phyloP scores from a whole-genome alignment of 2,888 invertebrate species.

The Platycheirus albimanus region DNA sequence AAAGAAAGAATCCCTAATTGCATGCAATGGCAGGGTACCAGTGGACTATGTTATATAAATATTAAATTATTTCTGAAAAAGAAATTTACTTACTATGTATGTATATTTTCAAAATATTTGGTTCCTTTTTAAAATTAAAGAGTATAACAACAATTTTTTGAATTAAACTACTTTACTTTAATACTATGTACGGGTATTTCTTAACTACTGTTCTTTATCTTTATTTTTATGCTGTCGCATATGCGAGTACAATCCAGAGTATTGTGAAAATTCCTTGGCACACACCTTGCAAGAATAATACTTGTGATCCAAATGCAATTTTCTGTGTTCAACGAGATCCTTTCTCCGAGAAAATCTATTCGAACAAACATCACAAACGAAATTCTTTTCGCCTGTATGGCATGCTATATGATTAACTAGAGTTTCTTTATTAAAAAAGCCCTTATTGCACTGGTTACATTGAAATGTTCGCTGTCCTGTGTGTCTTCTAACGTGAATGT shows the following conservation, averaged over 20 bases:
- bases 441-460: conserved; percentile 79
- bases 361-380: conserved; percentile 79
- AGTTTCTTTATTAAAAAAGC: conserved; percentile 79
- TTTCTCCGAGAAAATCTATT: conserved; percentile 79
- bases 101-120: no score
- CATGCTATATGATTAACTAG: conserved; percentile 78
- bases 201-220: conserved; percentile 29
- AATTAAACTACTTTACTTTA: conserved; percentile 17
- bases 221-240: conserved; percentile 59
- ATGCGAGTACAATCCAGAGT: conserved; percentile 80
- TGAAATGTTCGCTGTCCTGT: conserved; percentile 77
- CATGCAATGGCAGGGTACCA: no score
- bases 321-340: conserved; percentile 80
- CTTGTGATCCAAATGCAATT: conserved; percentile 79
- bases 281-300: conserved; percentile 78
- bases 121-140: no score
- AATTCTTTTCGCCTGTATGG: conserved; percentile 79
- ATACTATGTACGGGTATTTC: not conserved
- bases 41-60: no score
- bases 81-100: no score
- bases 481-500: conserved; percentile 79
- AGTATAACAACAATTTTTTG: not conserved
- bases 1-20: no score
- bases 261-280: conserved; percentile 78
- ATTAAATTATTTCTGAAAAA: no score